These are phyloP conservation scores for Elymnias hypermnestra DNA, from an alignment of 1,140 invertebrate species.

Conservation along the genomic window DNA sequence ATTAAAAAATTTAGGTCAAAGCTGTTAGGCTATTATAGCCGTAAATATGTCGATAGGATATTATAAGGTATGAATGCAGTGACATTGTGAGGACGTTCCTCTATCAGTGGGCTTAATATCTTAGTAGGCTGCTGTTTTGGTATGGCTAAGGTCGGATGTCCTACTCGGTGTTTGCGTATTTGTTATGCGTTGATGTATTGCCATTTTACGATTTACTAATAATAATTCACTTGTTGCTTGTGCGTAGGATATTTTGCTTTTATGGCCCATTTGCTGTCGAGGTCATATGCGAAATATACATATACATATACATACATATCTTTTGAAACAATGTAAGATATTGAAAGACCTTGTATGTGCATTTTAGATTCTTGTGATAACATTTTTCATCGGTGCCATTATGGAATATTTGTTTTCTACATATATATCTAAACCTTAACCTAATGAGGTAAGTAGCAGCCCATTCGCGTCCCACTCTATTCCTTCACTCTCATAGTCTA, in stretches of 20 bases:
- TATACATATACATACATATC: too few relatives aligned
- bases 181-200: background rate
- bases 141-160: constrained; percentile 2
- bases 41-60: background rate
- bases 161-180: constrained; percentile 1
- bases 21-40: too few relatives aligned
- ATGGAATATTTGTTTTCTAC: too few relatives aligned
- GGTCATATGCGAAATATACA: background rate
- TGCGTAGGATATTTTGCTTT: background rate
- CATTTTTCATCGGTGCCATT: too few relatives aligned
- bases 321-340: too few relatives aligned
- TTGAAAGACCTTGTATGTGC: too few relatives aligned
- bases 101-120: constrained; percentile 6
- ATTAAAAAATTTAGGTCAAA: too few relatives aligned
- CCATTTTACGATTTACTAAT: constrained; percentile 1
- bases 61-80: background rate
- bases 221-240: background rate
- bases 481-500: too few relatives aligned
- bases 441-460: too few relatives aligned
- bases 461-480: too few relatives aligned
- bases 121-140: constrained; percentile 10
- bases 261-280: background rate
- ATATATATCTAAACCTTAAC: too few relatives aligned
- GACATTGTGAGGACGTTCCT: constrained; percentile 7
- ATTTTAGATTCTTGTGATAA: too few relatives aligned